Base-by-base conservation (phyloP, 2,797 vertebrate genomes). In the Cyprinodon diabolis region DNA sequence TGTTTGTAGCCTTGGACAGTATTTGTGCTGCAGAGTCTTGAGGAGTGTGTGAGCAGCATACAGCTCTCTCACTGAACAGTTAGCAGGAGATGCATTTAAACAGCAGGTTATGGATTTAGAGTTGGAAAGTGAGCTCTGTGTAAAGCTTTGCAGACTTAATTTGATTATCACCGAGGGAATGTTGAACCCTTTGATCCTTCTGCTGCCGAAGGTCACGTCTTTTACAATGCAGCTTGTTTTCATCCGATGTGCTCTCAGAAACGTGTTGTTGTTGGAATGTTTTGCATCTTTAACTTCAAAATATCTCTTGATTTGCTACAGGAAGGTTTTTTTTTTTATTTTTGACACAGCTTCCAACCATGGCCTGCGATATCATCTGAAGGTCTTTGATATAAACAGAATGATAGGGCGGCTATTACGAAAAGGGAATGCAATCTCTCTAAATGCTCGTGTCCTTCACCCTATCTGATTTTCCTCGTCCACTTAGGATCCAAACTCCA, bases 401-500 rank as follows among this genome's bases (percentile, higher is more conserved):
- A 73, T 68, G 84, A 87, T 80, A 35, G 77, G 40, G 8, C 19
- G 23, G 72, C 80, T 87, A 78, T 71, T 78, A 43, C 47, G 40
- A 71, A 82, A 71, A 45, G 37, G 74, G 60, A 80, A 84, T 74
- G 45, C 66, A 51, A 88, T 92, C 89, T 90, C 83, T 74, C 71
- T 87, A 79, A 86, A 66, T 77, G 68, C 74, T 1, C 37, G 66
- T 84, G 87, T 89, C 91, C 90, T 91, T 90, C 85, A 86, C 55
- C 82, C 65, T 79, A 84, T 82, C 93, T 91, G 87, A 83, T 86
- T 86, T 87, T 88, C 84, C 86, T 80, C 71, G 78, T 84, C 78
- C 89, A 80, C 86, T 93, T 90, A 89, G 40, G 71, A 88, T 80
- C 88, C 92, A 92, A 95, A 93, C 87, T 93, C 66, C 90, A 84